These are phyloP conservation scores for Mustelus asterias DNA, from an alignment of 2,113 vertebrate species.

Conservation along the genomic window DNA sequence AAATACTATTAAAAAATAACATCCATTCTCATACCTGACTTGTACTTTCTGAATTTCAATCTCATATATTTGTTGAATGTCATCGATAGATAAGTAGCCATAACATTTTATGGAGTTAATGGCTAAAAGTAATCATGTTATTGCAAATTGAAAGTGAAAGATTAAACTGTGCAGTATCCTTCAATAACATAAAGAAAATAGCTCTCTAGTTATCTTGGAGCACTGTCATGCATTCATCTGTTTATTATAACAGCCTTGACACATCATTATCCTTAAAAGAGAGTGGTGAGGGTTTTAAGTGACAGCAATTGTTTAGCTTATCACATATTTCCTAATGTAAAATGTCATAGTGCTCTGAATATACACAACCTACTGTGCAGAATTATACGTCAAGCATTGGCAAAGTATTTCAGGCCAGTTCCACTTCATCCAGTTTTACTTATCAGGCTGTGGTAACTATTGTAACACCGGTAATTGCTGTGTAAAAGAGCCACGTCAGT, in stretches of 20 bases:
- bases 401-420: neutral
- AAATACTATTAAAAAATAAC: too few relatives aligned
- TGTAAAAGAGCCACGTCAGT: neutral
- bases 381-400: neutral
- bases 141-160: neutral
- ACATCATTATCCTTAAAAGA: neutral
- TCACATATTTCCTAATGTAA: neutral
- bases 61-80: neutral
- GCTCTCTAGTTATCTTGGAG: neutral
- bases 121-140: neutral
- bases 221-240: neutral
- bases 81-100: neutral
- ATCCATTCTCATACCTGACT: too few relatives aligned
- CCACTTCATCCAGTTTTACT: neutral
- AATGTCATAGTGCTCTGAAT: neutral
- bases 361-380: neutral
- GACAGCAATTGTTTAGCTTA: neutral
- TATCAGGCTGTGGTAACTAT: neutral
- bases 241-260: neutral
- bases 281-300: neutral
- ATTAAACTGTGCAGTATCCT: neutral
- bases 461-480: neutral
- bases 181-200: neutral
- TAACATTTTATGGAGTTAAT: neutral
- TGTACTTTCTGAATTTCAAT: neutral